Evolutionary conservation across 2,888 invertebrate species (phyloP).

Genomic region (Acanthococcus lagerstroemiae): DNA sequence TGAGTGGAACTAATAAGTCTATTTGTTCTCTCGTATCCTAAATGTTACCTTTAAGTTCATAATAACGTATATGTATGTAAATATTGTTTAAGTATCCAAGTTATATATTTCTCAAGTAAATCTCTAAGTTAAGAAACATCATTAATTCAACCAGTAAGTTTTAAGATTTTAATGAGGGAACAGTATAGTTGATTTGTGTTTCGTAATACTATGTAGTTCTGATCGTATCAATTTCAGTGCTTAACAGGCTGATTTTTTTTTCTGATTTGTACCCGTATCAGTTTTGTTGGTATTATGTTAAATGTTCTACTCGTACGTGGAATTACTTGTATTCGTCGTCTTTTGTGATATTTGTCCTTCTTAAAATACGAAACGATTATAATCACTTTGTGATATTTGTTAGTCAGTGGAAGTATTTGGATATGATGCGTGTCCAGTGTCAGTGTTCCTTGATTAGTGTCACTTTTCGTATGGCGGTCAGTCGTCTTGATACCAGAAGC

Average conservation of each 20-base stretch:
- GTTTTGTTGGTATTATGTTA: too few species aligned
- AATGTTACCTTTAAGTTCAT: constrained; percentile 28
- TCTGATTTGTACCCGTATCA: too few species aligned
- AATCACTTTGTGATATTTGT: background rate
- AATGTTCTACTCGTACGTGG: too few species aligned
- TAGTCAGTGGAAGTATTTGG: background rate
- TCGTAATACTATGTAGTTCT: too few species aligned
- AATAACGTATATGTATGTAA: background rate
- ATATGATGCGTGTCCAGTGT: background rate
- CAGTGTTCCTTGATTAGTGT: too few species aligned
- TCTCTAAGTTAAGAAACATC: constrained; percentile 6
- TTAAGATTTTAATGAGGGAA: background rate
- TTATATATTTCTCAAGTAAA: background rate
- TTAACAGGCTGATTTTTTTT: too few species aligned
- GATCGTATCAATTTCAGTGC: too few species aligned
- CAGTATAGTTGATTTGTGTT: background rate
- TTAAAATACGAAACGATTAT: background rate
- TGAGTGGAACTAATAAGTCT: constrained; percentile 28
- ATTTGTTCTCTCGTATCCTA: constrained; percentile 27
- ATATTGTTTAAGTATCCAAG: too few species aligned
- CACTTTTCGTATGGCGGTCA: too few species aligned
- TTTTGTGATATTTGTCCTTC: too few species aligned
- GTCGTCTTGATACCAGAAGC: too few species aligned
- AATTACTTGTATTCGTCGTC: too few species aligned
- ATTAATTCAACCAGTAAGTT: constrained; percentile 18